A percentile compares a stretch with the other conserved stretches of the same genome.
Evolutionary conservation across 2,888 invertebrate species (phyloP).

Genomic region (Dichetophora obliterata): DNA sequence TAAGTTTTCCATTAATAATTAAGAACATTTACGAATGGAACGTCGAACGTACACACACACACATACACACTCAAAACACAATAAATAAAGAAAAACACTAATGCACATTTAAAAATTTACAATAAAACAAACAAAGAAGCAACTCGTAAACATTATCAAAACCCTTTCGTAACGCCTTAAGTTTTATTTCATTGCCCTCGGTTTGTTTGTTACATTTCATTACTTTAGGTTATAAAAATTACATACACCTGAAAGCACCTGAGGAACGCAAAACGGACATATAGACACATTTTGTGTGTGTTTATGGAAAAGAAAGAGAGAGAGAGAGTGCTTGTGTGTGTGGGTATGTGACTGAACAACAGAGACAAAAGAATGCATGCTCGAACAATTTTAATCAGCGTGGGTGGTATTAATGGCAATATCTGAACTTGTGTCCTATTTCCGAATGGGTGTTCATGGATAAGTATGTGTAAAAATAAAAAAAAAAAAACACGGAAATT

Average conservation of each 20-base stretch:
- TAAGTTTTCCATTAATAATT: conserved; percentile 10
- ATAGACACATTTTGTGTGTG: background rate
- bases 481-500: background rate
- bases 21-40: background rate
- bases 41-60: background rate
- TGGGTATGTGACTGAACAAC: background rate
- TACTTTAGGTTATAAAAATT: conserved; percentile 27
- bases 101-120: background rate
- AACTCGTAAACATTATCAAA: conserved; percentile 24
- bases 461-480: background rate
- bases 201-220: conserved; percentile 20
- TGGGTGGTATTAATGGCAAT: background rate
- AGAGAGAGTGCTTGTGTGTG: no score
- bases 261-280: background rate
- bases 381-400: conserved; percentile 18
- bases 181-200: background rate
- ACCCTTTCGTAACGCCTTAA: conserved; percentile 5
- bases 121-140: conserved; percentile 16
- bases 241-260: background rate
- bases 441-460: background rate
- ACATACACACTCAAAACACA: no score
- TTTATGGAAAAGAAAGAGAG: no score
- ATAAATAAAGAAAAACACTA: background rate
- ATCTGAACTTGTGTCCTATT: background rate
- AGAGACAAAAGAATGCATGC: background rate